A percentile compares a stretch with the other conserved stretches of the same genome.
These are phyloP conservation scores for Salpingus planirostris DNA, from an alignment of 2,888 invertebrate species.

Conservation along the genomic window DNA sequence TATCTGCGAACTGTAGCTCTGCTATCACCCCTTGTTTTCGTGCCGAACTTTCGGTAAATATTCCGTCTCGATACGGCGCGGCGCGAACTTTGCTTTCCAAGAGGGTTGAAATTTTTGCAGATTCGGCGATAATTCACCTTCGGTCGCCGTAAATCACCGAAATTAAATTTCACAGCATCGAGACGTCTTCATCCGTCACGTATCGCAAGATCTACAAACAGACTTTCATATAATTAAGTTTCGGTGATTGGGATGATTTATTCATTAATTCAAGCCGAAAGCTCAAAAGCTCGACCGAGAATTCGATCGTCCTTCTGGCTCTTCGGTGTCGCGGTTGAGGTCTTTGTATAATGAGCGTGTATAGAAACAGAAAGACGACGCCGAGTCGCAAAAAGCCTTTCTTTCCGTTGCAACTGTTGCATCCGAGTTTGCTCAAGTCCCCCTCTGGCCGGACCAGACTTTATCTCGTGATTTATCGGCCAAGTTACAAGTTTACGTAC, in stretches of 20 bases:
- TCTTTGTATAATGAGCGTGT: too few species aligned
- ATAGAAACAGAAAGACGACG: neutral
- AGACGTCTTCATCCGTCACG: slow-evolving; percentile 2
- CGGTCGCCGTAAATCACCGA: slow-evolving; percentile 9
- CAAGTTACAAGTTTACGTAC: slow-evolving; percentile 13
- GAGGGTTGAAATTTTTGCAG: too few species aligned
- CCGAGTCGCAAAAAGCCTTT: slow-evolving; percentile 1
- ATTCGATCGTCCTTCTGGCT: too few species aligned
- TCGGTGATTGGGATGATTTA: slow-evolving; percentile 12
- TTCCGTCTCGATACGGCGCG: too few species aligned
- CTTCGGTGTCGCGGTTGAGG: too few species aligned
- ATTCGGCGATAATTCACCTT: too few species aligned
- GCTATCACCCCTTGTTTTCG: too few species aligned
- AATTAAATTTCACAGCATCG: slow-evolving; percentile 6
- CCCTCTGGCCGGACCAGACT: slow-evolving; percentile 5
- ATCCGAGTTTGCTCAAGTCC: slow-evolving; percentile 2
- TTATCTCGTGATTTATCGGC: slow-evolving; percentile 12
- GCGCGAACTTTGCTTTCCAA: too few species aligned
- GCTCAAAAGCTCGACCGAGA: too few species aligned
- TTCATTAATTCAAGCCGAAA: too few species aligned
- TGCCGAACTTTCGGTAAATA: too few species aligned
- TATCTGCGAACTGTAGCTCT: too few species aligned
- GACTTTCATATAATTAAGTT: slow-evolving; percentile 11
- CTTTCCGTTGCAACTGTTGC: slow-evolving; percentile 12
- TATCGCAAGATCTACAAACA: slow-evolving; percentile 8